Conservation (phyloP, 2,797 vertebrate species). For the Cuculus canorus region DNA sequence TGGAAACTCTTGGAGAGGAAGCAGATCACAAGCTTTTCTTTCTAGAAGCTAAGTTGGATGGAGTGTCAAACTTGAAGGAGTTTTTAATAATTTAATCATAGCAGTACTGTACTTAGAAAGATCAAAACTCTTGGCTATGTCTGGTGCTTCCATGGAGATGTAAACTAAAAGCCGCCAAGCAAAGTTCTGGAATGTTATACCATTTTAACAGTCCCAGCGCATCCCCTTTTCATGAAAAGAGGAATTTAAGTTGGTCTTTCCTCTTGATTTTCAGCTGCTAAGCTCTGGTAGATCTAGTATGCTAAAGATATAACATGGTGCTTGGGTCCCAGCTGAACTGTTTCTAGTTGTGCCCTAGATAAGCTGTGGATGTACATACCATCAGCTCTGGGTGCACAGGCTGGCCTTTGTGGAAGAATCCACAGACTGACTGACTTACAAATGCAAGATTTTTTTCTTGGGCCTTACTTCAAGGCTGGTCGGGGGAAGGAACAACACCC, state of each 20-base stretch:
- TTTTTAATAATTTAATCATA: neutral
- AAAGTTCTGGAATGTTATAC: neutral
- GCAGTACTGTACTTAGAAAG: neutral
- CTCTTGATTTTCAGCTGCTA: neutral
- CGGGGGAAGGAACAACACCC: neutral
- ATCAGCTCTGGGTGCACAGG: neutral
- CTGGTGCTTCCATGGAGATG: neutral
- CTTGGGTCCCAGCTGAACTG: neutral
- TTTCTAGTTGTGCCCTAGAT: neutral
- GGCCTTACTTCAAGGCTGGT: neutral
- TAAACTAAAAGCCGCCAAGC: neutral
- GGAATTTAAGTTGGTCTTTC: neutral
- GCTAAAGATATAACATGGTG: neutral
- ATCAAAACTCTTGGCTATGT: neutral
- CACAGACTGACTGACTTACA: neutral
- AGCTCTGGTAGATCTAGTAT: neutral
- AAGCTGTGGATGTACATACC: neutral
- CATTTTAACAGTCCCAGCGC: neutral
- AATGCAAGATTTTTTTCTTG: slow-evolving; percentile 1
- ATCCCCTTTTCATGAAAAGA: neutral
- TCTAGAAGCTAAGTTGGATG: neutral
- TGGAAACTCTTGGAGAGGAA: neutral
- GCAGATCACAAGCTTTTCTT: neutral
- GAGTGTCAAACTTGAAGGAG: neutral
- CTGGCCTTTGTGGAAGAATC: neutral